phyloP scores from a whole-genome alignment of 2,888 invertebrate species.

The Marronus borbonicus region DNA sequence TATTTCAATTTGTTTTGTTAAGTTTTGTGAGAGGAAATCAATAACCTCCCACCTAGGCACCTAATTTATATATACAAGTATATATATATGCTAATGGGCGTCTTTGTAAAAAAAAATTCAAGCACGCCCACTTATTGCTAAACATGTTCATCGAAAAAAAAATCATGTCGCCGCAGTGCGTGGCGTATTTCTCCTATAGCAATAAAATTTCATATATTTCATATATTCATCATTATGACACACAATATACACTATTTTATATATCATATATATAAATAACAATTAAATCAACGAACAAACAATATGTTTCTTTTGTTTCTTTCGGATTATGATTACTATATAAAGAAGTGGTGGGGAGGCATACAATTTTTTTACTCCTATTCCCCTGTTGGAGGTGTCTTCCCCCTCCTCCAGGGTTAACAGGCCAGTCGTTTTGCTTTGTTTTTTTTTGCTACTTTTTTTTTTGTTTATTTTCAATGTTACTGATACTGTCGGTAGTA shows the following conservation, averaged over 20 bases:
- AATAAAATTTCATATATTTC: slow-evolving; percentile 14
- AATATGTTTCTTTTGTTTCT: slow-evolving; percentile 55
- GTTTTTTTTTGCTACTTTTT: slow-evolving; percentile 5
- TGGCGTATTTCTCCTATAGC: slow-evolving; percentile 55
- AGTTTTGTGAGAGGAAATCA: slow-evolving; percentile 56
- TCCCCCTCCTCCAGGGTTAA: slow-evolving; percentile 51
- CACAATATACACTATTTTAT: slow-evolving; percentile 61
- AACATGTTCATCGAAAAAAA: slow-evolving; percentile 61
- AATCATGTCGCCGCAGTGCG: slow-evolving; percentile 65
- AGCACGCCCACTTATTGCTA: slow-evolving; percentile 68
- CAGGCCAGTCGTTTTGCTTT: background rate
- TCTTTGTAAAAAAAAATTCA: slow-evolving; percentile 54
- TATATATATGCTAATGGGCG: slow-evolving; percentile 62
- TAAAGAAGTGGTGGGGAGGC: slow-evolving; percentile 49
- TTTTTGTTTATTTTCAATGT: slow-evolving; percentile 20
- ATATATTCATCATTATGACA: slow-evolving; percentile 57
- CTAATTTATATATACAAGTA: slow-evolving; percentile 65
- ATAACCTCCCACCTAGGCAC: slow-evolving; percentile 68
- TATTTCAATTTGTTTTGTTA: slow-evolving; percentile 25
- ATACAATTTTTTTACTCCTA: slow-evolving; percentile 28
- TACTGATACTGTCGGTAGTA: slow-evolving; percentile 44
- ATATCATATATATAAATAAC: slow-evolving; percentile 62
- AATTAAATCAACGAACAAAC: slow-evolving; percentile 66
- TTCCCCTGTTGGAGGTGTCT: slow-evolving; percentile 31
- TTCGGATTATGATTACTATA: slow-evolving; percentile 16